Percentiles rank a stretch among this genome's conserved stretches.
Conservation (phyloP, 2,888 invertebrate species). For the Hoplodrina ambigua region DNA sequence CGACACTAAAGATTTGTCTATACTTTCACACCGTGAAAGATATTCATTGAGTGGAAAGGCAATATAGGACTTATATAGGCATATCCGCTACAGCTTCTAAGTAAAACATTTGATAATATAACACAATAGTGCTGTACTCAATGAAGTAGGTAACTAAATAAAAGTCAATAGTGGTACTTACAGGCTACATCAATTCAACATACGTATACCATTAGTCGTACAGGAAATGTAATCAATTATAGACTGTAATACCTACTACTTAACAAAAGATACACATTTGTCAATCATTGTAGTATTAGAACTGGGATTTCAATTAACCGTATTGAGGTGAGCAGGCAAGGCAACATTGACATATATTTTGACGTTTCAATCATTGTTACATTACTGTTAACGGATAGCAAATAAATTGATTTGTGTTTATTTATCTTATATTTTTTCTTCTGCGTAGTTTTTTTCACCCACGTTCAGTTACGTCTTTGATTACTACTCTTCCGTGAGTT, state of each 20-base stretch:
- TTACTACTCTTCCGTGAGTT: too few relatives aligned
- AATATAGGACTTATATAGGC: too few relatives aligned
- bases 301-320: slow-evolving; percentile 68
- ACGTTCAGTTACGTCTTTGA: too few relatives aligned
- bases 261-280: slow-evolving; percentile 67
- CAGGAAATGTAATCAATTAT: slow-evolving; percentile 81
- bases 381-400: slow-evolving; percentile 26
- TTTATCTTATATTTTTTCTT: neutral
- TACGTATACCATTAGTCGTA: slow-evolving; percentile 66
- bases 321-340: slow-evolving; percentile 62
- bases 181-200: slow-evolving; percentile 47
- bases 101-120: slow-evolving; percentile 28
- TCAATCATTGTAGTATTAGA: slow-evolving; percentile 70
- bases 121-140: slow-evolving; percentile 12
- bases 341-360: slow-evolving; percentile 63
- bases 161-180: slow-evolving; percentile 24
- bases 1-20: neutral
- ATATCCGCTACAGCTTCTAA: slow-evolving; percentile 47
- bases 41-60: too few relatives aligned
- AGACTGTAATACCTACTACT: slow-evolving; percentile 59
- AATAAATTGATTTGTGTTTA: slow-evolving; percentile 60
- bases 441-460: too few relatives aligned
- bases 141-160: slow-evolving; percentile 26
- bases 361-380: slow-evolving; percentile 59
- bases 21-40: too few relatives aligned